A percentile compares a stretch with the other conserved stretches of the same genome.
phyloP scores from a whole-genome alignment of 2,797 vertebrate species.

The Neosalanx taihuensis region DNA sequence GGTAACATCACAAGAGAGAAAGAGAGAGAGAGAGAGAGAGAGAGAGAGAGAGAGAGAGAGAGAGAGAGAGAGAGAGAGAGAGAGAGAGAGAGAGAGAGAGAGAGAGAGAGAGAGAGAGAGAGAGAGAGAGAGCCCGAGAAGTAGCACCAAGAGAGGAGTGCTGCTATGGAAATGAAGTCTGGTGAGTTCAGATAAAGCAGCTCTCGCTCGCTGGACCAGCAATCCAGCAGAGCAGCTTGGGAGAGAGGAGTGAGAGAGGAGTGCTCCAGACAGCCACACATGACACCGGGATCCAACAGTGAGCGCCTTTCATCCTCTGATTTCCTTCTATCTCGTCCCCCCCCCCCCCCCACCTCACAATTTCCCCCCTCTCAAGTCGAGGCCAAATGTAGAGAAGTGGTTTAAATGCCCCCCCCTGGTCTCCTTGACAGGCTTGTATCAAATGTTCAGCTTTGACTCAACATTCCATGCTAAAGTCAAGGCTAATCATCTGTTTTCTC shows the following conservation, averaged over 20 bases:
- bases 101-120: background rate
- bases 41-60: constrained; percentile 7
- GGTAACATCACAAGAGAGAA: background rate
- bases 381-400: too few relatives aligned
- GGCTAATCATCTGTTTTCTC: too few relatives aligned
- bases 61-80: constrained; percentile 9
- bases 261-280: background rate
- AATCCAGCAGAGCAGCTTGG: constrained; percentile 19
- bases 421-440: too few relatives aligned
- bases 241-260: background rate
- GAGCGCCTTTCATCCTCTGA: background rate
- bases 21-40: background rate
- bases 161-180: constrained; percentile 11
- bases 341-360: background rate
- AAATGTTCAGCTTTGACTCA: too few relatives aligned
- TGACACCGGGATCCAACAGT: background rate
- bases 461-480: too few relatives aligned
- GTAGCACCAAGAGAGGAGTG: background rate
- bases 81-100: constrained; percentile 6
- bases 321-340: background rate
- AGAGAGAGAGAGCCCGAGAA: background rate
- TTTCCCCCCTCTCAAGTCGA: too few relatives aligned
- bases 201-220: constrained; percentile 1
- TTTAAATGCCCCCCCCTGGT: too few relatives aligned
- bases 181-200: constrained; percentile 23